Percentiles rank a stretch among this genome's conserved stretches.
These are phyloP conservation scores for Brenthis ino DNA, from an alignment of 2,888 invertebrate genomes.

Conservation along the genomic window DNA sequence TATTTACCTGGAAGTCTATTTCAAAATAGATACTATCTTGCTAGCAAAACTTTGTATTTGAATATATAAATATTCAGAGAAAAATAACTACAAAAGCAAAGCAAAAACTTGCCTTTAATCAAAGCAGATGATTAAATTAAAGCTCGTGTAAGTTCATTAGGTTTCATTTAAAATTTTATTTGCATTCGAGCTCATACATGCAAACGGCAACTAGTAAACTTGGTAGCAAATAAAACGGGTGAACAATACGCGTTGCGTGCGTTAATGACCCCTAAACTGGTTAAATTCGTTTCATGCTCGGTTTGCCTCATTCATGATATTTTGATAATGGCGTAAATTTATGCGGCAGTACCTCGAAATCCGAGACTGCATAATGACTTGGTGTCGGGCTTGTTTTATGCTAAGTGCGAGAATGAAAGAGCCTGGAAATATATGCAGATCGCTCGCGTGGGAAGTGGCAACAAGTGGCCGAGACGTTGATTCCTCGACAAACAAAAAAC, in stretches of 20 bases:
- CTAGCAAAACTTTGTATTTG: background rate
- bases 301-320: constrained; percentile 74
- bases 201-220: constrained; percentile 24
- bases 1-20: too few relatives aligned
- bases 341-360: constrained; percentile 74
- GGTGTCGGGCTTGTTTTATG: constrained; percentile 79
- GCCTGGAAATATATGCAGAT: constrained; percentile 77
- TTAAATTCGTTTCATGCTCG: constrained; percentile 68
- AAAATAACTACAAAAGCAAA: constrained; percentile 14
- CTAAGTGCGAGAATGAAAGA: constrained; percentile 76
- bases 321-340: constrained; percentile 80
- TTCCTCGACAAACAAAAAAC: constrained; percentile 56
- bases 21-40: too few relatives aligned
- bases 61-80: constrained; percentile 13
- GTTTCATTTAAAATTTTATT: constrained; percentile 23
- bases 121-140: constrained; percentile 18
- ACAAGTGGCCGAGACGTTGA: constrained; percentile 73
- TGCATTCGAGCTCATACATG: constrained; percentile 23
- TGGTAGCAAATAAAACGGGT: constrained; percentile 46
- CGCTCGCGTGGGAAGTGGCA: constrained; percentile 79
- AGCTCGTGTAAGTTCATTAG: constrained; percentile 19
- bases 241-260: constrained; percentile 69
- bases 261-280: constrained; percentile 73
- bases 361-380: constrained; percentile 77
- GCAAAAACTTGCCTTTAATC: constrained; percentile 8